Base-by-base conservation (phyloP, 2,113 vertebrate species). In the Poecilia latipinna region DNA sequence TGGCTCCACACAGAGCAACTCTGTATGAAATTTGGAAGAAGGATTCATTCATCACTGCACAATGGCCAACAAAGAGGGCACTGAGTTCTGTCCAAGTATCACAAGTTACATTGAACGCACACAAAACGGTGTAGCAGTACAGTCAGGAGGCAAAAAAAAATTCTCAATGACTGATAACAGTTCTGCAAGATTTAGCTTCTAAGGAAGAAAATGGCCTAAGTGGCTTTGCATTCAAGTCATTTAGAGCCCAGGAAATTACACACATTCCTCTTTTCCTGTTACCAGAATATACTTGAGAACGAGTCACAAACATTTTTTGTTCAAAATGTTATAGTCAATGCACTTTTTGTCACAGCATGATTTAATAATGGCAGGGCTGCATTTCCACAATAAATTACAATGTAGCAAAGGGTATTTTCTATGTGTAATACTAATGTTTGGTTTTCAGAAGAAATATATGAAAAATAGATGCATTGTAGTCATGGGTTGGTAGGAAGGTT, bases 201-300 rank as follows among this genome's bases (percentile, higher is more conserved):
- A 69, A 61, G 80, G 75, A 78, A 73, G 72, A 80, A 57, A 88
- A 88, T 65, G 64, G 70, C 67, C 74, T 80, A 64, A 78, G 79
- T 79, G 73, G 81, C 78, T 79, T 88, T 89, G 64, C 64, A 82
- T 86, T 77, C 61, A 85, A 83, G 79, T 82, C 75, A 83, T 82
- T 88, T 72, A 77, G 70, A 89, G 70, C 78, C 89, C 82, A 91
- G 93, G 92, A 95, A 96, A 93, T 94, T 74, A 90, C 78, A 84
- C 33, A 39, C 82, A 89, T 91, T 91, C 85, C 70, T 83, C 71
- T 74, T 93, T 85, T 72, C 86, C 74, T 79, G 26, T 90, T 91
- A 90, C 90, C 92, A 94, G 89, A 91, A 91, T 78, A 68, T 82
- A 84, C 68, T 68, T 33, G 67, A 74, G 80, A 79, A 33, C 17